Base-by-base conservation (phyloP, 2,113 vertebrate species). In the Atrichornis clamosus region DNA sequence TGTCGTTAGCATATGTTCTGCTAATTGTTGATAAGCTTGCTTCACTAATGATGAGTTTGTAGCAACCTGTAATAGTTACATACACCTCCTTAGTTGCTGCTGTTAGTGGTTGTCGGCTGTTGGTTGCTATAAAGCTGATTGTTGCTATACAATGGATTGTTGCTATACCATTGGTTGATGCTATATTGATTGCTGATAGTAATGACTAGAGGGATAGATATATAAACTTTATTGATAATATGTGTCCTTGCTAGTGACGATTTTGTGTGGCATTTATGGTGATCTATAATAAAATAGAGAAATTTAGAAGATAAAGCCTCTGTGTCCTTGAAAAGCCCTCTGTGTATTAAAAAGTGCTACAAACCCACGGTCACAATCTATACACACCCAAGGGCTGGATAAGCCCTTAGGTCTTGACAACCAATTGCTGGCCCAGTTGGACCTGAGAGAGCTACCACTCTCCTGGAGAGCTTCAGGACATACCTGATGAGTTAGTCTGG, bases 301-400 rank as follows among this genome's bases (percentile, higher is more conserved):
- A 41, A 69, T 42, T 52, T 33, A 79, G 60, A 79, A 15, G 46
- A 52, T 20, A 82, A 94, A 83, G 9, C 15, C 16, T 50, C 33
- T n/a, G 7, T 76, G 28, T 59, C 26, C 32, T 55, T 41, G 13
- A 41, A 41, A 41, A 41, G 39, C 39, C 39, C 39, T 41, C 39
- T 41, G 6, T 53, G 8, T 46, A 27, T 50, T 76, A 68, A 76
- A 80, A 72, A 42, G 13, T 55, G 11, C 35, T 39, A 9, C 33
- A 81, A 92, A 63, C 15, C 30, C 49, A 55, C 0, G 0, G 9
- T 42, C 35, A 35, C 3, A 5, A 21, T 69, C 35, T 73, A 33
- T 69, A 5, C 23, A n/a, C 18, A 53, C 6, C 6, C 6, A 0
- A 6, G 47, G 42, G 6, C 20, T 52, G 27, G 17, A 15, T 44